A percentile compares a stretch with the other conserved stretches of the same genome.
Conservation (phyloP, 2,113 vertebrate genomes). For the Amphiprion ocellaris region DNA sequence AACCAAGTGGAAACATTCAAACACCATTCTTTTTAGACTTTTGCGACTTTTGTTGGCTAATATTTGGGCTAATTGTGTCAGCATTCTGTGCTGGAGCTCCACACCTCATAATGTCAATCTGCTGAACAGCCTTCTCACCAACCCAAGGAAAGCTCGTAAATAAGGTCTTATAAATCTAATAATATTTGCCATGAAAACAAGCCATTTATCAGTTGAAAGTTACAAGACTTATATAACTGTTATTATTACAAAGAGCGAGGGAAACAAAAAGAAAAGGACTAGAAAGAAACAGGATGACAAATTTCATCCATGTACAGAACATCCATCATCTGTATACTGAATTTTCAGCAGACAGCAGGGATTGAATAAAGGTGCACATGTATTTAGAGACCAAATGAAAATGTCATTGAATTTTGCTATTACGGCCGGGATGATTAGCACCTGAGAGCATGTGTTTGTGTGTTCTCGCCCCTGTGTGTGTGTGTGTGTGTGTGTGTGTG, state of each 20-base stretch:
- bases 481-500: neutral
- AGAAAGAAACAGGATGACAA: conserved; percentile 4
- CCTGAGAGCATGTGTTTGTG: neutral
- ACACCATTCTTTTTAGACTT: neutral
- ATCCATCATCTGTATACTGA: conserved; percentile 22
- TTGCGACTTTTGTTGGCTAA: neutral
- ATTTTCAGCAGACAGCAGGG: conserved; percentile 5
- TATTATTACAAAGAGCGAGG: conserved; percentile 40
- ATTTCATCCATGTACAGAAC: conserved; percentile 8
- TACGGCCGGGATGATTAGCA: conserved; percentile 6
- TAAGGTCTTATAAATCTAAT: conserved; percentile 23
- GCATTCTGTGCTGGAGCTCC: conserved; percentile 12
- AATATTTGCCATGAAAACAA: conserved; percentile 26
- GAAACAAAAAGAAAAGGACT: neutral
- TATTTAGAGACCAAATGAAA: conserved; percentile 19
- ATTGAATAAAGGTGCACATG: conserved; percentile 3
- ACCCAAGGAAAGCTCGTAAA: conserved; percentile 37
- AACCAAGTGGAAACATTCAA: neutral
- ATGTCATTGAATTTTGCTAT: neutral
- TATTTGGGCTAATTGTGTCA: neutral
- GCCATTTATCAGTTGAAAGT: conserved; percentile 24
- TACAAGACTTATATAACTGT: conserved; percentile 20
- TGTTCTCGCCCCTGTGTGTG: neutral
- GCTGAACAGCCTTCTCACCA: conserved; percentile 14
- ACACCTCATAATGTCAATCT: conserved; percentile 22